Evolutionary conservation across 2,797 vertebrate genomes (phyloP), one percentile per base, ranked within the genome.

Genomic region (Hyperoplus lanceolatus): DNA sequence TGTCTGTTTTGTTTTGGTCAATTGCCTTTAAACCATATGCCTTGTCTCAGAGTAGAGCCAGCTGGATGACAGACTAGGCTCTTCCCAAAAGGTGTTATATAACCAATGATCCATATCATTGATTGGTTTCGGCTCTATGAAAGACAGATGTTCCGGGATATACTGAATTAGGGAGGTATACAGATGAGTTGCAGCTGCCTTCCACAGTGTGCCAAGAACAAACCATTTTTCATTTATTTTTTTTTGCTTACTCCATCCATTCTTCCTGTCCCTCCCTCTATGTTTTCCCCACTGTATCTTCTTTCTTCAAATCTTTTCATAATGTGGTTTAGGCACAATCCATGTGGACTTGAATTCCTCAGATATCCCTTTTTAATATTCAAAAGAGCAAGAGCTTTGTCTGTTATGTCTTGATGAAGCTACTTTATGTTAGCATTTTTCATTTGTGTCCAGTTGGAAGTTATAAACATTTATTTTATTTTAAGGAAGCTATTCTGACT

Each of bases 81-180:
- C 49, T 46, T 71, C 18, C 29, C 29, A 29, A 29, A 29, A 56
- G 57, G 74, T 53, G 8, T 73, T 69, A 49, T 64, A 58, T 54
- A 38, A 60, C 49, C 66, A 50, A 87, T 43, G 74, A 88, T 79
- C 79, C 55, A 53, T 71, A 16, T n/a, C 54, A 78, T 61, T 72
- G 68, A 81, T 75, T 81, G 13, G 14, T 16, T 53, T 75, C 49
- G 45, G 39, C 46, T 6, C 48, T 29, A 53, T 50, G 11, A 80
- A 60, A 73, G 50, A 56, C 43, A 54, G 39, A 71, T 68, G 36
- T 42, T 38, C 36, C 4, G 8, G 66, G 61, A 76, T 51, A 29
- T 39, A 65, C 55, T 59, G 18, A 76, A 43, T 4, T 45, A 45
- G 48, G 46, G 10, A 14, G 21, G 49, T 38, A 62, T 14, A 10